These are phyloP conservation scores for Leiothrix lutea DNA, from an alignment of 2,113 vertebrate genomes.

Conservation along the genomic window DNA sequence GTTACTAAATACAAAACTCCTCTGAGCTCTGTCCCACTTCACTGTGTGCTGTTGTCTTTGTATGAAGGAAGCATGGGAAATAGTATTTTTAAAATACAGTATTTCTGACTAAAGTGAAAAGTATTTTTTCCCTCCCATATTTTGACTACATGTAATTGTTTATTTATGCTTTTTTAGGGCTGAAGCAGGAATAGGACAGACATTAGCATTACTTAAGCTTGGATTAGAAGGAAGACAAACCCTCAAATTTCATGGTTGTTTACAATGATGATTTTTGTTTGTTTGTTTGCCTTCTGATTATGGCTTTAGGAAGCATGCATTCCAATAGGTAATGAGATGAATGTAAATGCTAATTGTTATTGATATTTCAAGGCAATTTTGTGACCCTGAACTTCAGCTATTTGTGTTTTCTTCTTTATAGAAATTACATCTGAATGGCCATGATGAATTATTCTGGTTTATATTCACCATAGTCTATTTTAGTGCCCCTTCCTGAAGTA, in stretches of 20 bases:
- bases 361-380: constrained; percentile 13
- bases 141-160: not conserved
- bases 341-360: constrained; percentile 19
- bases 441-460: constrained; percentile 3
- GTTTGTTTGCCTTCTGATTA: not conserved
- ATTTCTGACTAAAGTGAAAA: not conserved
- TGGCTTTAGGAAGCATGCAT: not conserved
- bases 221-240: not conserved
- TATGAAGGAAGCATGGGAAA: not conserved
- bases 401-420: constrained; percentile 8
- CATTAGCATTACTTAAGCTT: not conserved
- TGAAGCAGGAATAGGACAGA: not conserved
- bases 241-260: not conserved
- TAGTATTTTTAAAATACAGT: not conserved
- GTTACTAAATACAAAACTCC: not conserved
- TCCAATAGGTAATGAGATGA: not conserved
- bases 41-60: not conserved
- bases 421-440: constrained; percentile 8
- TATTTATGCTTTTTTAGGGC: not conserved
- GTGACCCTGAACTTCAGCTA: constrained; percentile 1
- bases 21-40: not conserved
- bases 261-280: not conserved
- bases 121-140: not conserved
- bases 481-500: not conserved
- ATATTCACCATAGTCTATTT: not conserved